Evolutionary conservation across 2,888 invertebrate genomes (phyloP).

Genomic region (Dicranocentrus wangi): DNA sequence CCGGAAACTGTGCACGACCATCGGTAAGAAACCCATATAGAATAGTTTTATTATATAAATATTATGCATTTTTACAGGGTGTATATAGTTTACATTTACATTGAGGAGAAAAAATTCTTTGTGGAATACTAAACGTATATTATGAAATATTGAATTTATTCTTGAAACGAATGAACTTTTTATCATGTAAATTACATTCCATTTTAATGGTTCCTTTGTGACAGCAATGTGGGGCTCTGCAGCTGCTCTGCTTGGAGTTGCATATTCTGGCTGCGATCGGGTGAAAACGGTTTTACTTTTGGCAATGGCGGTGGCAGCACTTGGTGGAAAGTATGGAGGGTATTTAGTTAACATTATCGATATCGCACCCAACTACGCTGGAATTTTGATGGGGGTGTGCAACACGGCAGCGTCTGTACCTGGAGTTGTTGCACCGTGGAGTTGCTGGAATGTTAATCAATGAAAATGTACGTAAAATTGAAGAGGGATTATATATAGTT

Average conservation of each 20-base stretch:
- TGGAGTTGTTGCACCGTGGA: slow-evolving; percentile 62
- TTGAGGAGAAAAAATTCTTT: neutral
- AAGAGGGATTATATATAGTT: too few species aligned
- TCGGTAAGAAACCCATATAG: slow-evolving; percentile 83
- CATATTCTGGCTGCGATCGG: slow-evolving; percentile 80
- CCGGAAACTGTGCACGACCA: slow-evolving; percentile 88
- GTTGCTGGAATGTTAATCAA: slow-evolving; percentile 73
- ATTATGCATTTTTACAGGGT: slow-evolving; percentile 8
- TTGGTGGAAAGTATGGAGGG: slow-evolving; percentile 76
- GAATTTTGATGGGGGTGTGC: slow-evolving; percentile 73
- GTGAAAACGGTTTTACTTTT: slow-evolving; percentile 79
- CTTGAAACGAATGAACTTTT: neutral
- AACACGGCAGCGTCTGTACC: slow-evolving; percentile 63
- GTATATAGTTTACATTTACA: neutral
- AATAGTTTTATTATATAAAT: slow-evolving; percentile 1
- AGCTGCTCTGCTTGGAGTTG: slow-evolving; percentile 79
- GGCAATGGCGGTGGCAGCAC: slow-evolving; percentile 79
- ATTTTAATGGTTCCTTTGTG: neutral
- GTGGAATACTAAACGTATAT: too few species aligned
- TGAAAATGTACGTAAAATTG: slow-evolving; percentile 68
- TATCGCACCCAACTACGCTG: slow-evolving; percentile 86
- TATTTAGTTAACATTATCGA: slow-evolving; percentile 83
- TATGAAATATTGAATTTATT: too few species aligned
- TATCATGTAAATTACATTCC: neutral
- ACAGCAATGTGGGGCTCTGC: slow-evolving; percentile 77